phyloP scores from a whole-genome alignment of 2,888 invertebrate species.

The Parochlus steinenii region DNA sequence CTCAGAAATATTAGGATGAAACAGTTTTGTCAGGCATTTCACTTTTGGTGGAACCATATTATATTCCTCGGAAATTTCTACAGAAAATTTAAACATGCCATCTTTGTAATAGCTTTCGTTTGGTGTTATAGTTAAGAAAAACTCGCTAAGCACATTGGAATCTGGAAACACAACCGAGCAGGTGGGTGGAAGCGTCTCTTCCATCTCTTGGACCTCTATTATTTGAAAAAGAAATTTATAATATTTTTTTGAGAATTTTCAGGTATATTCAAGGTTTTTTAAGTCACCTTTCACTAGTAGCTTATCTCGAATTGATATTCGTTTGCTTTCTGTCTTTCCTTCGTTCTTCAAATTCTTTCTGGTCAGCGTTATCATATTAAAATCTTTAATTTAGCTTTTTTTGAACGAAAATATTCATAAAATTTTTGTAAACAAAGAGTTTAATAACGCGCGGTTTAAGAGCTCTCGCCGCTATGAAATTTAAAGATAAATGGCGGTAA shows the following conservation, averaged over 20 bases:
- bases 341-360: no score
- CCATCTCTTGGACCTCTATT: constrained; percentile 80
- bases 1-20: constrained; percentile 94
- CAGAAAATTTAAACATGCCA: constrained; percentile 71
- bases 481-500: no score
- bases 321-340: no score
- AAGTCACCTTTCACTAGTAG: constrained; percentile 41
- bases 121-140: constrained; percentile 58
- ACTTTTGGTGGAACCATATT: constrained; percentile 94
- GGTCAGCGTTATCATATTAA: no score
- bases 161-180: constrained; percentile 69
- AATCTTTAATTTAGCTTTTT: no score
- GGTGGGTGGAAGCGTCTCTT: constrained; percentile 62
- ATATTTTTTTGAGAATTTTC: no score
- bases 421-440: no score
- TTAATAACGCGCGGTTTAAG: no score
- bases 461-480: no score
- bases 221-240: no score
- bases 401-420: no score
- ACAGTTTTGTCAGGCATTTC: constrained; percentile 75
- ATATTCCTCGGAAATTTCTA: constrained; percentile 83
- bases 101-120: constrained; percentile 82
- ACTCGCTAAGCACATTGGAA: constrained; percentile 66
- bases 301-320: constrained; percentile 40
- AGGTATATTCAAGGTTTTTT: no score